Evolutionary conservation across 2,888 invertebrate species (phyloP).

Genomic region (Galerucella calmariensis): DNA sequence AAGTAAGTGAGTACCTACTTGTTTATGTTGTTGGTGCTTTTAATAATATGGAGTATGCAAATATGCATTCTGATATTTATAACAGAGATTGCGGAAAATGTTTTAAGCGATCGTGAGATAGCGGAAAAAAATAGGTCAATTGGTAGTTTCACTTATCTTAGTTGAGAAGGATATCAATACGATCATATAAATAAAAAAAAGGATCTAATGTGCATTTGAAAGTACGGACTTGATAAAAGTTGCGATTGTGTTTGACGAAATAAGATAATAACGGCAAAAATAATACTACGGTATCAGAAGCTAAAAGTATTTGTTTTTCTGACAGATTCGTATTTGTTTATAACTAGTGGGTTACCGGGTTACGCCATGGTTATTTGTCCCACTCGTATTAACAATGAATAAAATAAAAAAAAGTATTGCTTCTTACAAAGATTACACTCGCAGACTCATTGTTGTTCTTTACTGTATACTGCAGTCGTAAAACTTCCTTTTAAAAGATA

Average conservation of each 20-base stretch:
- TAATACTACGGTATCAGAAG: too few relatives aligned
- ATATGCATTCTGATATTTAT: conserved; percentile 7
- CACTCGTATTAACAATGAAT: background rate
- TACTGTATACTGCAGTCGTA: conserved; percentile 10
- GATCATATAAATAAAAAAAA: too few relatives aligned
- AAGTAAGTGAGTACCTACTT: too few relatives aligned
- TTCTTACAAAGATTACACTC: background rate
- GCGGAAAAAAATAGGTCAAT: background rate
- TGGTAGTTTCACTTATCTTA: background rate
- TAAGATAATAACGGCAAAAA: too few relatives aligned
- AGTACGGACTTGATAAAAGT: too few relatives aligned
- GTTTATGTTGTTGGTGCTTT: background rate
- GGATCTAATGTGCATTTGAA: too few relatives aligned
- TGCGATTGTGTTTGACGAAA: too few relatives aligned
- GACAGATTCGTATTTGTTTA: too few relatives aligned
- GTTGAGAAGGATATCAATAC: too few relatives aligned
- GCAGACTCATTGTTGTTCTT: conserved; percentile 8
- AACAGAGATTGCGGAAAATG: background rate
- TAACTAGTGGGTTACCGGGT: background rate
- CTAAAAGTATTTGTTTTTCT: too few relatives aligned
- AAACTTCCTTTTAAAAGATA: conserved; percentile 18
- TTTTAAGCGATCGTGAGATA: background rate
- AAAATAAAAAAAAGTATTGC: background rate
- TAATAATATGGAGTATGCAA: background rate
- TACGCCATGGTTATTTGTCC: background rate